phyloP scores from a whole-genome alignment of 1,140 invertebrate genomes.

The Phenacoccus solenopsis region DNA sequence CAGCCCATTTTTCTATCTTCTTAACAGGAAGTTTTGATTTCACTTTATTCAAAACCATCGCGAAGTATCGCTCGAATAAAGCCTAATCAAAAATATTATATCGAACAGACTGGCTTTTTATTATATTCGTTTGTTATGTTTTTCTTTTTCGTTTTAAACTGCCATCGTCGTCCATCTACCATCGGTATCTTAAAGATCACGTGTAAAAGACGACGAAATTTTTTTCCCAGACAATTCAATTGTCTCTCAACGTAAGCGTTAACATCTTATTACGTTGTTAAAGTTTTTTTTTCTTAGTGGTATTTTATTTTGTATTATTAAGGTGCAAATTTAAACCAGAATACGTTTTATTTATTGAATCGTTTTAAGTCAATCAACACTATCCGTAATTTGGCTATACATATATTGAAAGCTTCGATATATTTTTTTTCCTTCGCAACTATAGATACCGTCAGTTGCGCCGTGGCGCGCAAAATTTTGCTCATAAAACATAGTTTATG shows the following conservation, averaged over 20 bases:
- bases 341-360: neutral
- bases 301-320: neutral
- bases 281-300: neutral
- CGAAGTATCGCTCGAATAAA: neutral
- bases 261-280: neutral
- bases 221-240: neutral
- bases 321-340: neutral
- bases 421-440: neutral
- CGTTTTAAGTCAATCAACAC: neutral
- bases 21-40: neutral
- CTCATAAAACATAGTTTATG: neutral
- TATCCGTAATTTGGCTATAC: neutral
- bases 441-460: too few relatives aligned
- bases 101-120: neutral
- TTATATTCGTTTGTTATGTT: neutral
- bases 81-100: neutral
- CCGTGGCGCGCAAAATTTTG: neutral
- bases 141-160: neutral
- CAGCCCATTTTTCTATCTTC: neutral
- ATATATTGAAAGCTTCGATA: neutral
- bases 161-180: neutral
- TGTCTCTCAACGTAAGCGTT: neutral
- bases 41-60: neutral
- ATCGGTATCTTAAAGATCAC: too few relatives aligned
- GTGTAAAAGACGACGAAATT: neutral